Conservation (phyloP, 2,113 vertebrate genomes). For the Arothron firmamentum region DNA sequence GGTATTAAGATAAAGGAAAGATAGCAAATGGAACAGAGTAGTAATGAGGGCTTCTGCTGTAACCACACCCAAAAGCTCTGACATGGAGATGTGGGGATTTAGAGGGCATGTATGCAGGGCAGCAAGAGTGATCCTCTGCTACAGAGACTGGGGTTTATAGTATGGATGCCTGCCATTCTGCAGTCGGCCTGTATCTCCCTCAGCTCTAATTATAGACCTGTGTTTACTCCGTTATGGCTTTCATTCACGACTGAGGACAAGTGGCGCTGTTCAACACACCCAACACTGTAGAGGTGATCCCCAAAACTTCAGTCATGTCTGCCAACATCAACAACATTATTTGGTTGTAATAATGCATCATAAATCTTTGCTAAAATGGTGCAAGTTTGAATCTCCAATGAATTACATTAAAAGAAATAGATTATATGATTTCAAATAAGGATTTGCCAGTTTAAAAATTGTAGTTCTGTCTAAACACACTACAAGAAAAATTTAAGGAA, state of each 20-base stretch:
- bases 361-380: too few species aligned
- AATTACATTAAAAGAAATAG: too few species aligned
- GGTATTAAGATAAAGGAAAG: constrained; percentile 27
- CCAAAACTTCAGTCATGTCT: constrained; percentile 9
- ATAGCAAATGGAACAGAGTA: constrained; percentile 19
- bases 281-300: constrained; percentile 24
- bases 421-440: too few species aligned
- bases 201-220: constrained; percentile 67
- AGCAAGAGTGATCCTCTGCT: constrained; percentile 13
- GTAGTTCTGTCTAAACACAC: too few species aligned
- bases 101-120: constrained; percentile 17
- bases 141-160: constrained; percentile 40
- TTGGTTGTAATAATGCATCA: too few species aligned
- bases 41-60: constrained; percentile 5
- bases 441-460: too few species aligned
- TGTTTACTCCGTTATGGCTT: constrained; percentile 59
- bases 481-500: neutral
- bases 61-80: constrained; percentile 15
- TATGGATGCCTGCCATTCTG: constrained; percentile 66
- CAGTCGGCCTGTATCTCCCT: constrained; percentile 36
- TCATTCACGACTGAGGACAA: constrained; percentile 17
- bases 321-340: too few species aligned
- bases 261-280: constrained; percentile 40
- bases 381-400: too few species aligned
- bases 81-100: constrained; percentile 24